Evolutionary conservation across 2,888 invertebrate species (phyloP).

Genomic region (Eupithecia pulchellata): DNA sequence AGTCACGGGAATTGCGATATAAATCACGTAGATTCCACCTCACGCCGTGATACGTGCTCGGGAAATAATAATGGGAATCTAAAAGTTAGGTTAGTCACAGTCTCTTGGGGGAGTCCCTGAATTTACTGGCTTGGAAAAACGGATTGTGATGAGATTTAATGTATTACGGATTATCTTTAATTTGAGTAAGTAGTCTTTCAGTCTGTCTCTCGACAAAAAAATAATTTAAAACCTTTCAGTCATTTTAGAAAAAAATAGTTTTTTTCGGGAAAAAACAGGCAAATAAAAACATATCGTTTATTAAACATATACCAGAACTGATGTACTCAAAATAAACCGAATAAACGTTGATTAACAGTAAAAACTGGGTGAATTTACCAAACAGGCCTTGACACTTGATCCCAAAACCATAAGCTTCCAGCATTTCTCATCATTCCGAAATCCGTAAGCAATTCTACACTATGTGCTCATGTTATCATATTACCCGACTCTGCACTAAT

Average conservation of each 20-base stretch:
- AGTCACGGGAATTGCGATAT: constrained; percentile 39
- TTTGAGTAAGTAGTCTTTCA: background rate
- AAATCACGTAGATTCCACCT: constrained; percentile 41
- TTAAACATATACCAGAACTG: too few relatives aligned
- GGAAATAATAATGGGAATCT: constrained; percentile 35
- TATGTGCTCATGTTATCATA: constrained; percentile 21
- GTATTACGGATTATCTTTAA: background rate
- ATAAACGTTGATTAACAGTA: background rate
- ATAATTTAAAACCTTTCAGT: too few relatives aligned
- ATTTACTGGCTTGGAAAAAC: constrained; percentile 5
- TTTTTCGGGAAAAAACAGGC: too few relatives aligned
- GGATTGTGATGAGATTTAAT: background rate
- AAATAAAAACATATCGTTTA: too few relatives aligned
- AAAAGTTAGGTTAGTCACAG: constrained; percentile 7
- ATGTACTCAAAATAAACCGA: background rate
- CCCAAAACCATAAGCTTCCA: background rate
- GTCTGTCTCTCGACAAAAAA: too few relatives aligned
- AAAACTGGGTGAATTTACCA: background rate
- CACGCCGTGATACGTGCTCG: constrained; percentile 35
- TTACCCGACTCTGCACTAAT: constrained; percentile 19
- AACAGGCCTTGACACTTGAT: background rate
- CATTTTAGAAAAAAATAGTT: too few relatives aligned
- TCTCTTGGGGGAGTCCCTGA: constrained; percentile 1
- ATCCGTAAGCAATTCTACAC: constrained; percentile 14
- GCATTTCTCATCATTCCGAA: background rate